Base-by-base conservation (phyloP, 2,888 invertebrate species). In the Archaeoteleia sp. region DNA sequence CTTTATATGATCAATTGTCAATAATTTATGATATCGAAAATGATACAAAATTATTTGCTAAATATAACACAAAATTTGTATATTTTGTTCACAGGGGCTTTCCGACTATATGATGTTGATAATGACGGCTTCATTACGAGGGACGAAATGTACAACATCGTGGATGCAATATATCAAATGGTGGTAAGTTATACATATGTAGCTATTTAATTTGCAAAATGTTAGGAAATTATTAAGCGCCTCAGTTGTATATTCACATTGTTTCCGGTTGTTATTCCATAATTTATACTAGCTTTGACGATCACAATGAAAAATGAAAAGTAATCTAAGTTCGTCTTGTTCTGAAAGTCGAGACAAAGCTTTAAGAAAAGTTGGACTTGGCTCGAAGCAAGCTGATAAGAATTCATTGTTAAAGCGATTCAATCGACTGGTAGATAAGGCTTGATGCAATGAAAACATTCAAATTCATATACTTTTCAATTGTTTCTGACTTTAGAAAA, bases 91-190 rank as follows among this genome's bases (percentile, higher is more conserved):
- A 46, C 89, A 97, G 97, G 97, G 97, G 97, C 97, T 60, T 97
- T 97, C 87, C 91, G 95, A 81, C 89, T 97, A 30, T 97, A 97
- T 86, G 97, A 97, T 86, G 95, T 96, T 70, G 96, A 97, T 88
- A 95, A 96, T 87, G 96, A 97, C 82, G 97, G 97, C 9, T 97
- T 93, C 86, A 97, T 97, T 84, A 97, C 97, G 57, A 89, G 96
- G 75, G 95, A 96, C 78, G 96, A 97, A 88, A 96, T 97, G 95
- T 94, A 96, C 86, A 95, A 96, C 87, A 97, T 97, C 84, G 97
- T 97, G 71, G 96, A 96, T 86, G 96, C 97, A 66, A 97, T 97
- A 83, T 97, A 97, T 87, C 96, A 96, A 87, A 96, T 96, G 97
- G 96, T 97, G 91, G 97, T 97, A 91, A 88, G 95, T 92, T 61